Base-by-base conservation (phyloP, 1,140 invertebrate species). In the Bombus superbus region DNA sequence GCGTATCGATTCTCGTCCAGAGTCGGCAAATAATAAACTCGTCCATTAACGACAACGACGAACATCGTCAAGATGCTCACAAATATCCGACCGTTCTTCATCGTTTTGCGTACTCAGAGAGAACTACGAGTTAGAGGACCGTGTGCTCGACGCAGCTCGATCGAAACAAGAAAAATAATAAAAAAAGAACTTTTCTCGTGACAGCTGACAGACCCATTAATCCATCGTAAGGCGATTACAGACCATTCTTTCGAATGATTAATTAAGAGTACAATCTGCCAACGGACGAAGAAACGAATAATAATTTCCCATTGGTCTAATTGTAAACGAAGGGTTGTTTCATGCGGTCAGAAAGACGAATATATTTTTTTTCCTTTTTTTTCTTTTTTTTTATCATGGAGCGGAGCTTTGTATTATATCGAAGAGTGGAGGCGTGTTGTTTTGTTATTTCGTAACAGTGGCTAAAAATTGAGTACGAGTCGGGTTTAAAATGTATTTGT, bases 191-290 rank as follows among this genome's bases (percentile, higher is more conserved):
- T 84, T 84, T 77, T 25, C 59, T 25, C 77, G 42, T 57, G 82
- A 42, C 81, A 86, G 76, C 84, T 90, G 88, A 13, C 57, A 47
- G 62, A 86, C 79, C 86, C 73, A 72, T 84, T 92, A 92, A 93
- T 92, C 92, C 90, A 53, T 85, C 74, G 79, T 93, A 93, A 93
- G 92, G 83, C 89, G 92, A 92, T 93, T 93, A 92, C 66, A 77
- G 35, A 47, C 82, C 71, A 87, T 81, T 47, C 74, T 73, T 68
- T 38, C 79, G 71, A 66, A 86, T 64, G 82, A 81, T 84, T 90
- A 90, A 86, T 89, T 85, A 89, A 82, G 75, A 75, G 28, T n/a
- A 35, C 62, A 71, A 79, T 32, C 44, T 84, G 73, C 64, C 44
- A 68, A 66, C 62, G 66, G 15, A 47, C 35, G 57, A 75, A 88